Evolutionary conservation across 2,113 vertebrate genomes (phyloP), one percentile per base, ranked within the genome.

Genomic region (Cromileptes altivelis): DNA sequence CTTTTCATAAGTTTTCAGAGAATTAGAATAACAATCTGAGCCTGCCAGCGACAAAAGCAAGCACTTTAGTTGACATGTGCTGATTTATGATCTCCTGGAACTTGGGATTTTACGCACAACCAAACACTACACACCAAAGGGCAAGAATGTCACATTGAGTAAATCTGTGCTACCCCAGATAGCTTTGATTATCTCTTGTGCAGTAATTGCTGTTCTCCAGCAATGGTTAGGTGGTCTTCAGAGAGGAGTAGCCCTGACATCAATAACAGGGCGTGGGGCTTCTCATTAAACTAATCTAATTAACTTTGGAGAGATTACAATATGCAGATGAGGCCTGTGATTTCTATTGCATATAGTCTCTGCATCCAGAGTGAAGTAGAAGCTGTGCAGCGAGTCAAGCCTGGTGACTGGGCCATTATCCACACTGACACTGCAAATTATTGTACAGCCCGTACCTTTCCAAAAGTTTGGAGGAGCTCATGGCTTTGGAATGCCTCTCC

Each of bases 171-270:
- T 23, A 10, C 77, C 33, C 47, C 12, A 45, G 30, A 42, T 4
- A 55, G 63, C 71, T 86, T 49, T 83, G 70, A 89, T 71, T 25
- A 84, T 83, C 62, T 81, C 13, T 75, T 61, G 27, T 33, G 42
- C 27, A 30, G 78, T 84, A 87, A 81, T 82, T 88, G 71, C 61
- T 73, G 49, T 65, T 69, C 73, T 81, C 30, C 57, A 47, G 40
- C n/a, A 21, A 33, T 37, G 64, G 78, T 86, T 70, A 70, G 85
- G 78, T 88, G 67, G 56, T 91, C 76, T 70, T 61, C 78, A 75
- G 70, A 75, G 68, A 80, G 69, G 88, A 85, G 86, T 63, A 55
- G 78, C 77, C 64, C 50, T 52, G 87, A 92, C 90, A 91, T 91
- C 81, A 89, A 75, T 47, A 52, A 45, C 40, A 40, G 45, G 18